Conservation (phyloP, 2,888 invertebrate genomes). For the Yponomeuta cagnagella region DNA sequence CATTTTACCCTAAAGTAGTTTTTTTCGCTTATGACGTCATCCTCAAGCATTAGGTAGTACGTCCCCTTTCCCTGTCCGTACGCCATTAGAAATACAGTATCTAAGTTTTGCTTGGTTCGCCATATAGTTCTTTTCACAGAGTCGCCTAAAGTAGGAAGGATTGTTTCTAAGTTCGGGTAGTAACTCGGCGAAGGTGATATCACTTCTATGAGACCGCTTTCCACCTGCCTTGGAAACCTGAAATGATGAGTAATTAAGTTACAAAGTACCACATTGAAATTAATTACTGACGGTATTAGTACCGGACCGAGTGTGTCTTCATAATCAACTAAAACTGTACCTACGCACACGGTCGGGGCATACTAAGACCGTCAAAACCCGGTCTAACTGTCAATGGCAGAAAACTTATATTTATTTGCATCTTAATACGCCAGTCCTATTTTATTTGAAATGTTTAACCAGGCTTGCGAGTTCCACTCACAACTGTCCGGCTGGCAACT, state of each 20-base stretch:
- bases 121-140: constrained; percentile 89
- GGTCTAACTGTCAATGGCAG: too few species aligned
- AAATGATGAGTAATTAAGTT: constrained; percentile 14
- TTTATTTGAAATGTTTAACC: too few species aligned
- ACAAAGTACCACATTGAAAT: too few species aligned
- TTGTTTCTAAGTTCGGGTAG: constrained; percentile 89
- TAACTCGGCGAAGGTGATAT: constrained; percentile 89
- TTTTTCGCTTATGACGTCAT: constrained; percentile 92
- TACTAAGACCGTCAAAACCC: too few species aligned
- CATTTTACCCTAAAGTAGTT: constrained; percentile 84
- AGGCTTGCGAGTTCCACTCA: too few species aligned
- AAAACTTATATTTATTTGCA: too few species aligned
- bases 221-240: constrained; percentile 85
- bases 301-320: too few species aligned
- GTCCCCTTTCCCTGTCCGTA: constrained; percentile 91
- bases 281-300: too few species aligned
- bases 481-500: too few species aligned
- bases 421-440: too few species aligned
- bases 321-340: too few species aligned
- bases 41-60: constrained; percentile 95
- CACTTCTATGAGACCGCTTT: constrained; percentile 90
- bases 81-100: constrained; percentile 95
- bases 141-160: constrained; percentile 90
- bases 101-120: constrained; percentile 96
- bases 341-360: too few species aligned